Evolutionary conservation across 1,140 invertebrate genomes (phyloP).

Genomic region (Drosophila equinoxialis): DNA sequence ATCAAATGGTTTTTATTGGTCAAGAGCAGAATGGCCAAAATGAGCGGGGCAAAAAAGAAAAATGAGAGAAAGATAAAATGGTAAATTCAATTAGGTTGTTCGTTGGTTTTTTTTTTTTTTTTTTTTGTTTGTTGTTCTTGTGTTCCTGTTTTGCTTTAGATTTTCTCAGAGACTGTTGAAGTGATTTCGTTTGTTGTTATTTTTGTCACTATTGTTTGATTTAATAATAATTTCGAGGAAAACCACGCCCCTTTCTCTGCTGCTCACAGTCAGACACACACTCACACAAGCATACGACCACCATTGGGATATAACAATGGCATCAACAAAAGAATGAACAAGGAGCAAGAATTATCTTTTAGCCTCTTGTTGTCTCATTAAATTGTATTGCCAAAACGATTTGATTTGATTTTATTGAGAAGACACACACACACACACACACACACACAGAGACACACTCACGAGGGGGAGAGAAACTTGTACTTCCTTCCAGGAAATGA

Average conservation of each 20-base stretch:
- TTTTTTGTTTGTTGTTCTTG: neutral
- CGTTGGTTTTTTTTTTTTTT: neutral
- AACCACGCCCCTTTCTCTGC: neutral
- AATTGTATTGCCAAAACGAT: conserved; percentile 26
- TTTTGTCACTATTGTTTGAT: conserved; percentile 43
- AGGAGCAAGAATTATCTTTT: conserved; percentile 34
- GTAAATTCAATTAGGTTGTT: too few relatives aligned
- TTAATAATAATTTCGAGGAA: conserved; percentile 48
- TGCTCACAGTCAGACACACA: neutral
- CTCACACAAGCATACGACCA: conserved; percentile 4
- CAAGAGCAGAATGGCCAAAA: too few relatives aligned
- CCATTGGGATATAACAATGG: conserved; percentile 26
- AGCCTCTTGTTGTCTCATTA: conserved; percentile 25
- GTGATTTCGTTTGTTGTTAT: conserved; percentile 12
- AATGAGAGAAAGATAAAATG: too few relatives aligned
- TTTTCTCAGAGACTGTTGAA: neutral
- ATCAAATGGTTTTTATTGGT: too few relatives aligned
- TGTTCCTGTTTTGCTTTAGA: neutral
- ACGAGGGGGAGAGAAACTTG: neutral
- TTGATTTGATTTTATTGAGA: conserved; percentile 52
- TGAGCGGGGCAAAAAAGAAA: too few relatives aligned
- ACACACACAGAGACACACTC: conserved; percentile 30
- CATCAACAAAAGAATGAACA: conserved; percentile 40
- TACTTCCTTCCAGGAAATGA: conserved; percentile 8
- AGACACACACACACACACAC: conserved; percentile 21